Conservation (phyloP, 2,113 vertebrate species). For the Osmerus mordax region DNA sequence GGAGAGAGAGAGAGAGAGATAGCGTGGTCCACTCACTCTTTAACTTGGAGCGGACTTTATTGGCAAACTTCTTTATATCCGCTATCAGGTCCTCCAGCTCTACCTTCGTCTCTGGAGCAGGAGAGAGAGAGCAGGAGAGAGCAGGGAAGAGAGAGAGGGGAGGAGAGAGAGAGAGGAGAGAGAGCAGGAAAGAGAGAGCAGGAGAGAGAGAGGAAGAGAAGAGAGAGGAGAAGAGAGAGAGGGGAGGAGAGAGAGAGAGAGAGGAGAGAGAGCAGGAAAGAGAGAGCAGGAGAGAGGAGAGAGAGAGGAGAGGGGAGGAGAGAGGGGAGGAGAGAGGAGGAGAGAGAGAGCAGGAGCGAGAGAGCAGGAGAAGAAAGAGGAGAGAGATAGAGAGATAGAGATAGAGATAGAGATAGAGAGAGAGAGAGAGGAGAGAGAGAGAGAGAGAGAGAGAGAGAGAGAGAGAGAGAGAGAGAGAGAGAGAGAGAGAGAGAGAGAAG, state of each 20-base stretch:
- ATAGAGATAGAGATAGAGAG: slow-evolving; percentile 4
- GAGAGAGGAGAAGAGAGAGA: background rate
- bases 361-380: too few relatives aligned
- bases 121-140: slow-evolving; percentile 1
- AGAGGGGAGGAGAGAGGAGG: too few relatives aligned
- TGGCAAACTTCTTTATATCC: slow-evolving; percentile 95
- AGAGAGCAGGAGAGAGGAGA: too few relatives aligned
- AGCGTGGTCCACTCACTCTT: slow-evolving; percentile 79
- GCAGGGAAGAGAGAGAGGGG: background rate
- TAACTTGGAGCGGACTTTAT: slow-evolving; percentile 95
- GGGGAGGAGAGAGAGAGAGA: background rate
- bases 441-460: background rate
- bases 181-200: background rate
- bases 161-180: slow-evolving; percentile 18
- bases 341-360: background rate
- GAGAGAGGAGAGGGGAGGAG: too few relatives aligned
- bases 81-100: slow-evolving; percentile 94
- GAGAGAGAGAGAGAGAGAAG: too few relatives aligned
- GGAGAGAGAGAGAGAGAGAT: background rate
- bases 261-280: too few relatives aligned
- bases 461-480: background rate
- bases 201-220: background rate
- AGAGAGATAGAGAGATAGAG: background rate
- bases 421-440: background rate
- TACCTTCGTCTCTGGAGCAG: slow-evolving; percentile 84